Evolutionary conservation across 2,113 vertebrate species (phyloP), one percentile per base, ranked within the genome.

Genomic region (Sinocyclocheilus grahami): DNA sequence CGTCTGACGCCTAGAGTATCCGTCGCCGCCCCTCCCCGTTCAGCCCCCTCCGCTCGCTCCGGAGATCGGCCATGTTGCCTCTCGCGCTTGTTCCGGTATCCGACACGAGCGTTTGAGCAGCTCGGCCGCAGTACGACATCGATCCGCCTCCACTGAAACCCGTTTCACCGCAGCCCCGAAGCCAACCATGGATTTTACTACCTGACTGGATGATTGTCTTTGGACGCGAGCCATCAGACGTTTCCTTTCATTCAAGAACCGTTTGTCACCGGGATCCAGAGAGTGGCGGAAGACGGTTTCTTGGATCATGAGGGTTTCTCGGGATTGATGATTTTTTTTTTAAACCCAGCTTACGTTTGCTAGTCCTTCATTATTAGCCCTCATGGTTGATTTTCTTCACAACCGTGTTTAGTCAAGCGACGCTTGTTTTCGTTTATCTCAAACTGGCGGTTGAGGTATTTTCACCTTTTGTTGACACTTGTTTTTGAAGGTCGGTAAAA

Each of bases 11-110:
- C 85, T 74, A 85, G 24, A 37, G 77, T 24, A 51, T 37, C 85
- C 83, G 83, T 75, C 78, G 22, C 72, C 85, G 86, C 87, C 88
- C 90, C 85, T 86, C 83, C 85, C 67, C 65, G 82, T 81, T 55
- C 89, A 86, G 82, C 86, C 87, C 60, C 24, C 88, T 62, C 63
- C 85, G 20, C 53, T 37, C 78, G 92, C 93, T 93, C 93, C 81
- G 62, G 93, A 92, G 87, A 88, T 94, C 94, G 93, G 95, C 95
- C 95, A 96, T 96, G 95, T 96, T 96, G 93, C 91, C 74, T 93
- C 75, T 72, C 81, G 92, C 92, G 93, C 92, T 92, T 93, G 94
- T 96, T 95, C 95, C 95, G 95, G 95, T 95, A 94, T 95, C 92
- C 92, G 91, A 92, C 76, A 93, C 92, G 91, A 91, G 89, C 92